Evolutionary conservation across 2,113 vertebrate genomes (phyloP).

Genomic region (Phalacrocorax brasilianus): DNA sequence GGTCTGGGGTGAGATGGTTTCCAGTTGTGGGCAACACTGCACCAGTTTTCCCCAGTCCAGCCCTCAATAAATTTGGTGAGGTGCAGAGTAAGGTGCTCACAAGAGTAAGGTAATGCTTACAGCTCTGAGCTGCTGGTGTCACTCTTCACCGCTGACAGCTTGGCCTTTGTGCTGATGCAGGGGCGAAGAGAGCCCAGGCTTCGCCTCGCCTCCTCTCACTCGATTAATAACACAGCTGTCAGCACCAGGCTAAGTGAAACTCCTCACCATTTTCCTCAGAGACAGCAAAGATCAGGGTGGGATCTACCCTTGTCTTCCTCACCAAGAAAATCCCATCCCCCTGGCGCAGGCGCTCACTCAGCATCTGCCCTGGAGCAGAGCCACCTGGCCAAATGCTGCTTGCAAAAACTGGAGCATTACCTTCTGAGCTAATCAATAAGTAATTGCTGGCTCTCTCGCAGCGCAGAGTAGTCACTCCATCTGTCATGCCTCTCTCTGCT

Average conservation of each 20-base stretch:
- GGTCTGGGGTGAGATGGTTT: not conserved
- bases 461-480: not conserved
- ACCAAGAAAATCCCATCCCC: not conserved
- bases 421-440: not conserved
- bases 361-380: not conserved
- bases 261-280: not conserved
- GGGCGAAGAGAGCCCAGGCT: not conserved
- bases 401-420: not conserved
- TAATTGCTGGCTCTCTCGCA: not conserved
- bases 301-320: not conserved
- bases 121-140: not conserved
- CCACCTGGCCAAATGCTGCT: rapidly evolving
- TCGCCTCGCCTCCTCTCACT: not conserved
- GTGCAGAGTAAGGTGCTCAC: not conserved
- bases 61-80: not conserved
- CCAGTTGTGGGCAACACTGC: not conserved
- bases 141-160: not conserved
- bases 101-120: not conserved
- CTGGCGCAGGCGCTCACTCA: not conserved
- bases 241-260: not conserved
- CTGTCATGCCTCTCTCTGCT: not conserved
- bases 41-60: not conserved
- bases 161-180: not conserved
- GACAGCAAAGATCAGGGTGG: not conserved
- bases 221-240: not conserved